These are phyloP conservation scores for Clanis bilineata DNA, from an alignment of 2,888 invertebrate genomes.

Conservation along the genomic window DNA sequence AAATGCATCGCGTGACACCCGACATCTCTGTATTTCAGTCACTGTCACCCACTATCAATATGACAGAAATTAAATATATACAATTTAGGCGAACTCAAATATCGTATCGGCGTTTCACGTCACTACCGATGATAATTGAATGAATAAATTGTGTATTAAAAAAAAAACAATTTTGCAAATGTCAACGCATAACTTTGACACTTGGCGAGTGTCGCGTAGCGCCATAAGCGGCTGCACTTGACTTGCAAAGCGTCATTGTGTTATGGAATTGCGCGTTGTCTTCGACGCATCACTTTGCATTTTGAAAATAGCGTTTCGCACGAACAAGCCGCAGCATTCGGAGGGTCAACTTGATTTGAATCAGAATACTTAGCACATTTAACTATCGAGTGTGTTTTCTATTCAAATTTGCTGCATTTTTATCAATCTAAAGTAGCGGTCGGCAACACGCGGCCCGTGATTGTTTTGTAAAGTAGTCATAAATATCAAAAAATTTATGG, in stretches of 20 bases:
- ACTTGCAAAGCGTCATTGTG: slow-evolving; percentile 30
- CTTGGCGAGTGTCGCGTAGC: slow-evolving; percentile 24
- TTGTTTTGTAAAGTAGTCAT: no score
- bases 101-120: not conserved
- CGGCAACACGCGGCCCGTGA: no score
- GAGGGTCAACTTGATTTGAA: slow-evolving; percentile 20
- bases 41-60: not conserved
- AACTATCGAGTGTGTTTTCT: no score
- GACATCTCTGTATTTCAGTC: not conserved
- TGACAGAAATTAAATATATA: not conserved
- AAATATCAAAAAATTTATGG: no score
- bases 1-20: not conserved
- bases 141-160: not conserved
- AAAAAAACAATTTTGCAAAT: slow-evolving; percentile 18
- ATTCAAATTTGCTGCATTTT: no score
- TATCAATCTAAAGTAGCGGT: no score
- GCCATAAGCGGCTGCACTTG: slow-evolving; percentile 27
- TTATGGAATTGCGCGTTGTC: slow-evolving; percentile 25
- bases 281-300: slow-evolving; percentile 16
- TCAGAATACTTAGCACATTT: no score
- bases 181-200: slow-evolving; percentile 27
- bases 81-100: not conserved
- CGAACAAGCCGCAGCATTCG: not conserved
- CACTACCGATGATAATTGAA: slow-evolving; percentile 25
- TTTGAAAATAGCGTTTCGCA: not conserved